A percentile compares a stretch with the other conserved stretches of the same genome.
Evolutionary conservation across 2,888 invertebrate genomes (phyloP).

Genomic region (Acanthopleura granulata): DNA sequence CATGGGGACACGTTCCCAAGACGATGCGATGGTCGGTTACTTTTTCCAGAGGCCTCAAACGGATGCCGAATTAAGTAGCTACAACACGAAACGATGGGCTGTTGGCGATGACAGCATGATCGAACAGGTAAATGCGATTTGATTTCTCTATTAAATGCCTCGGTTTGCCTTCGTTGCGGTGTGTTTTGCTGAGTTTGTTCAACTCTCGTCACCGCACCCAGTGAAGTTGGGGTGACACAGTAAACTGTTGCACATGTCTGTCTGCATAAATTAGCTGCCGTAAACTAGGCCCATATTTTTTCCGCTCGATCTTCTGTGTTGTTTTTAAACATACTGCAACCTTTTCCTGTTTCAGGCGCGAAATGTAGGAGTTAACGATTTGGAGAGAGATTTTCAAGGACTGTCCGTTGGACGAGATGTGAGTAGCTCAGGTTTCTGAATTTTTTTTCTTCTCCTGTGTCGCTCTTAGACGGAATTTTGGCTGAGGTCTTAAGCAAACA

Average conservation of each 20-base stretch:
- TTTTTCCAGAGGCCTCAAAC: slow-evolving; percentile 87
- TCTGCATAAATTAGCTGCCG: neutral
- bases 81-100: slow-evolving; percentile 78
- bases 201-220: too few species aligned
- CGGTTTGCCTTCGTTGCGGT: too few species aligned
- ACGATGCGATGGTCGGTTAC: slow-evolving; percentile 93
- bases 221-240: neutral
- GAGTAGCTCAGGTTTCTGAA: slow-evolving; percentile 23
- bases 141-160: too few species aligned
- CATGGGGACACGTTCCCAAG: slow-evolving; percentile 75
- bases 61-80: slow-evolving; percentile 80
- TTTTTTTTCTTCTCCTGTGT: too few species aligned
- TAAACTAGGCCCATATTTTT: too few species aligned
- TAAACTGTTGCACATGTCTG: slow-evolving; percentile 4
- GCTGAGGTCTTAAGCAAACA: too few species aligned
- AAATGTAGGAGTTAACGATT: slow-evolving; percentile 55
- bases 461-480: too few species aligned
- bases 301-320: too few species aligned
- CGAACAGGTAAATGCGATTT: slow-evolving; percentile 68
- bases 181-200: too few species aligned
- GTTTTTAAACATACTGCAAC: too few species aligned
- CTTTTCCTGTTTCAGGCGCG: slow-evolving; percentile 34
- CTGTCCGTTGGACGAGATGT: slow-evolving; percentile 57
- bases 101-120: slow-evolving; percentile 89
- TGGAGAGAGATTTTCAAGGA: slow-evolving; percentile 64